phyloP scores from a whole-genome alignment of 2,797 vertebrate species.

The Momotus momota region DNA sequence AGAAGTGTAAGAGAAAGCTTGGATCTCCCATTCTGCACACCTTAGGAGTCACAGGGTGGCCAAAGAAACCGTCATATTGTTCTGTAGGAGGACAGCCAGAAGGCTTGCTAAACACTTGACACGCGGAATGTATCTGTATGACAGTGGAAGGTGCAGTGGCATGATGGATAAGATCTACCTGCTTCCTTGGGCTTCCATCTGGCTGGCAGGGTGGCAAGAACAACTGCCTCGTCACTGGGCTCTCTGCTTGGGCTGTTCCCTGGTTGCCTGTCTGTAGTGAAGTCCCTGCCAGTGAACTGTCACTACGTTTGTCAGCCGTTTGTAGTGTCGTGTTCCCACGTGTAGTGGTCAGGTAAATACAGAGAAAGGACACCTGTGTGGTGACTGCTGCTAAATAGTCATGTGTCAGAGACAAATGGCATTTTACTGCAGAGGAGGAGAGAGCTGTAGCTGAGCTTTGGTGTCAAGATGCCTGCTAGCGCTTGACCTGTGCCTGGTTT shows the following conservation, averaged over 20 bases:
- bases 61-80: not conserved
- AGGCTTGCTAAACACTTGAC: not conserved
- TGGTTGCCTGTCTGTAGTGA: not conserved
- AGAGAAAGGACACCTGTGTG: not conserved
- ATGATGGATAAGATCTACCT: not conserved
- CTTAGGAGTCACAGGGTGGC: not conserved
- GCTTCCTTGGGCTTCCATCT: not conserved
- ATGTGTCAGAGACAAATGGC: not conserved
- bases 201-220: not conserved
- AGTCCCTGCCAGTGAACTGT: not conserved
- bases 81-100: not conserved
- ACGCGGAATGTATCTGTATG: not conserved
- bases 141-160: not conserved
- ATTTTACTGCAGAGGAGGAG: not conserved
- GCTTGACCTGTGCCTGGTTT: not conserved
- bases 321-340: not conserved
- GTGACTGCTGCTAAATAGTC: not conserved
- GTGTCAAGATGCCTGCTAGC: not conserved
- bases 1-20: not conserved
- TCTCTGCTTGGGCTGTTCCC: not conserved
- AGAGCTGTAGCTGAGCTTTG: not conserved
- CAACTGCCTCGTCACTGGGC: fast-evolving
- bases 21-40: not conserved
- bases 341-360: too few species aligned
- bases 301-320: not conserved